A percentile compares a stretch with the other conserved stretches of the same genome.
Conservation (phyloP, 2,888 invertebrate genomes). For the Heliothis peltigera region DNA sequence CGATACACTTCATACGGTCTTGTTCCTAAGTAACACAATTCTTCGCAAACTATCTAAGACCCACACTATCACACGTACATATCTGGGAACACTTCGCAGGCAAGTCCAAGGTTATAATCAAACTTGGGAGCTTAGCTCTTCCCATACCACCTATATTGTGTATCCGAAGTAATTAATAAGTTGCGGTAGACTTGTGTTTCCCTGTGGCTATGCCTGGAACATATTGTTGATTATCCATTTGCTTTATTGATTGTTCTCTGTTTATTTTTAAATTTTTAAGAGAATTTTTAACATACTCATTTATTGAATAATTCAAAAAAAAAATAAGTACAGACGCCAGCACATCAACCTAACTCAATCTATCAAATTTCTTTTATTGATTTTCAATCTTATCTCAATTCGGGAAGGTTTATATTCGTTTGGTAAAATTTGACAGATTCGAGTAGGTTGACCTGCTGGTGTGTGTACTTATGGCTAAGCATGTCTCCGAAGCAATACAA, state of each 20-base stretch:
- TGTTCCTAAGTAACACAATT: slow-evolving; percentile 4
- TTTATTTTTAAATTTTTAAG: too few relatives aligned
- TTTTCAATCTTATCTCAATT: too few relatives aligned
- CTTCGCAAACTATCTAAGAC: slow-evolving; percentile 1
- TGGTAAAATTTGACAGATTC: too few relatives aligned
- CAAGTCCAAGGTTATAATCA: slow-evolving; percentile 66
- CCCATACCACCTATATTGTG: slow-evolving; percentile 63
- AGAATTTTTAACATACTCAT: too few relatives aligned
- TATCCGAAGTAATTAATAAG: slow-evolving; percentile 70
- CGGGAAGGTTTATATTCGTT: too few relatives aligned
- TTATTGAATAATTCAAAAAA: too few relatives aligned
- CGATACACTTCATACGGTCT: background rate
- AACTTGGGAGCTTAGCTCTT: slow-evolving; percentile 61
- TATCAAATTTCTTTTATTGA: too few relatives aligned
- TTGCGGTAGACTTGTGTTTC: slow-evolving; percentile 47
- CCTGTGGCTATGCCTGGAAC: slow-evolving; percentile 16
- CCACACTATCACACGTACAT: slow-evolving; percentile 32
- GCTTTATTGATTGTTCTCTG: background rate
- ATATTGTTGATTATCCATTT: slow-evolving; percentile 21
- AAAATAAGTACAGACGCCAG: too few relatives aligned
- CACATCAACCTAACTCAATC: too few relatives aligned
- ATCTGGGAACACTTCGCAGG: slow-evolving; percentile 14
- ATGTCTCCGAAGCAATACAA: too few relatives aligned
- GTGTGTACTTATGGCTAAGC: too few relatives aligned
- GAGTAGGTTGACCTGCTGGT: too few relatives aligned